Conservation (phyloP, 2,888 invertebrate species). For the Eurytoma adleriae region DNA sequence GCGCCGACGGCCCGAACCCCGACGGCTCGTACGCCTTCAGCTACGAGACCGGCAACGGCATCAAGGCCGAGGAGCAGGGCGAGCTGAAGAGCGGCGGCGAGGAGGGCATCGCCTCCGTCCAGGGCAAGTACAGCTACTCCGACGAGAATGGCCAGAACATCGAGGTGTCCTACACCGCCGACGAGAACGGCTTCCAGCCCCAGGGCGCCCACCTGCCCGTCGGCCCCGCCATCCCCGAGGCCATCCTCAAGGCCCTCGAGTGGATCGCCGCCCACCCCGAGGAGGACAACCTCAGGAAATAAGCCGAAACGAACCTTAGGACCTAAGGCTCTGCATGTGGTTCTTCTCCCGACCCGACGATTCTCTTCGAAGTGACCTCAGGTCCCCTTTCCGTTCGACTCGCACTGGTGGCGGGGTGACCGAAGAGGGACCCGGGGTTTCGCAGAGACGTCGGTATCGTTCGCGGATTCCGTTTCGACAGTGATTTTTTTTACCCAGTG, state of each 20-base stretch:
- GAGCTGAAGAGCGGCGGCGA: slow-evolving; percentile 64
- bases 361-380: no score
- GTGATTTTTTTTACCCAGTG: no score
- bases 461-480: no score
- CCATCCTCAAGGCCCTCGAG: slow-evolving; percentile 72
- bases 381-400: no score
- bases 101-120: slow-evolving; percentile 66
- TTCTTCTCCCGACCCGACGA: not conserved
- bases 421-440: no score
- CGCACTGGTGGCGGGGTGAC: no score
- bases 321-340: not conserved
- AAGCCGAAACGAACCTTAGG: not conserved
- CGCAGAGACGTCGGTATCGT: no score
- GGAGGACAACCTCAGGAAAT: slow-evolving; percentile 50
- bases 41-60: slow-evolving; percentile 77
- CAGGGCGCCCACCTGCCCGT: slow-evolving; percentile 73
- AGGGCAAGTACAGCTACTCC: slow-evolving; percentile 73
- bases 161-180: slow-evolving; percentile 73
- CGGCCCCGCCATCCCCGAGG: slow-evolving; percentile 72
- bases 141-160: slow-evolving; percentile 74
- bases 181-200: slow-evolving; percentile 75
- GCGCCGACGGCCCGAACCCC: slow-evolving; percentile 71
- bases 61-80: slow-evolving; percentile 73
- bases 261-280: slow-evolving; percentile 70
- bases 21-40: slow-evolving; percentile 72